Evolutionary conservation across 2,113 vertebrate species (phyloP).

Genomic region (Ciconia stormi): DNA sequence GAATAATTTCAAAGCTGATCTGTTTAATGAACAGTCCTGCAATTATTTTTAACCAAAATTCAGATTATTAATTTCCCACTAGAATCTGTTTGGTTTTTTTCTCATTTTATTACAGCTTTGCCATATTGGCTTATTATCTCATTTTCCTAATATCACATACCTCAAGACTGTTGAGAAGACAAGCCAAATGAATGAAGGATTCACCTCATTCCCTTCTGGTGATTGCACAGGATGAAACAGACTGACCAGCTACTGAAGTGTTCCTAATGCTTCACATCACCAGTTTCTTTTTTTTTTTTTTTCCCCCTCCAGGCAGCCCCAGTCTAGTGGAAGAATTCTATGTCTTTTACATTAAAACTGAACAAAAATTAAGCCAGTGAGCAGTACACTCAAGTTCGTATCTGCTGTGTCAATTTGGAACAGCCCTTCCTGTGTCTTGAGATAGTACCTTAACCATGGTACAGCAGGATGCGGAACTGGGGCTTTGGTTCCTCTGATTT

Average conservation of each 20-base stretch:
- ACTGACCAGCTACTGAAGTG: not conserved
- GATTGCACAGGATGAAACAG: not conserved
- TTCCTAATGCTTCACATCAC: not conserved
- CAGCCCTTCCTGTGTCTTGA: not conserved
- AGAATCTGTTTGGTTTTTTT: not conserved
- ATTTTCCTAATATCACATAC: not conserved
- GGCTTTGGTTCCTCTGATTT: not conserved
- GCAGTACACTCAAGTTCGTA: not conserved
- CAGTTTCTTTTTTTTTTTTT: not conserved
- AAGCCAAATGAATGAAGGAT: not conserved
- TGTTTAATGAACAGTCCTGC: not conserved
- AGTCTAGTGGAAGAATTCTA: not conserved
- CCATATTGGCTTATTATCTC: not conserved
- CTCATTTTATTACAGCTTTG: not conserved
- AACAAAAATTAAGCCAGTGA: not conserved
- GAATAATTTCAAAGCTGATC: not conserved
- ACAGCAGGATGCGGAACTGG: rapidly evolving
- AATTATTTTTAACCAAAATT: not conserved
- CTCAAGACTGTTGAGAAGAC: not conserved
- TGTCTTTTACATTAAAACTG: not conserved
- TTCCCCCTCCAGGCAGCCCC: not conserved
- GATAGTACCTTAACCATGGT: not conserved
- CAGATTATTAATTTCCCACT: not conserved
- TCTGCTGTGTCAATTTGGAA: not conserved
- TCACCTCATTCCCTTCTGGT: not conserved